Base-by-base conservation (phyloP, 2,113 vertebrate genomes). In the Pterocles orientalis region DNA sequence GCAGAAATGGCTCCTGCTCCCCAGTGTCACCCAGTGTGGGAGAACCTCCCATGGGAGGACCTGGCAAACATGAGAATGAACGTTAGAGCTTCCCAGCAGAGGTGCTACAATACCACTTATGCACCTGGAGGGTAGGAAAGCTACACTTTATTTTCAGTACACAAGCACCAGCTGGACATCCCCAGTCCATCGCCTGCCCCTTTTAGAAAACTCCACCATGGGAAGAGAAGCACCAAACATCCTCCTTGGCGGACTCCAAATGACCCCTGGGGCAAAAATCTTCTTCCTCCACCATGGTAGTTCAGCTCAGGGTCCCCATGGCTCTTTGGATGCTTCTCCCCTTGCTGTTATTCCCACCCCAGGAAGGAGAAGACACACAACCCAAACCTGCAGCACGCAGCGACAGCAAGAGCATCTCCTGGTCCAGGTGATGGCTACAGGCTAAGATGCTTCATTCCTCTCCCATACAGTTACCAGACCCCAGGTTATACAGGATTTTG, bases 371-470 rank as follows among this genome's bases (percentile, higher is more conserved):
- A 56, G 33, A 71, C 36, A 7, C 24, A 11, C 1, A 66, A 69
- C 18, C 15, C 45, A 56, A 79, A 41, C 2, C 4, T 0, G 0
- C 4, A 25, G 51, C 41, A 45, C 45, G 16, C 12, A 19, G 54
- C 13, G 54, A 83, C 53, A 73, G 13, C 34, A 57, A 31, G 10
- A 66, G 4, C 21, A 54, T 50, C 51, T 57, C 80, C 41, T 19
- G 31, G 58, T 17, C 39, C 12, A 11, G 48, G 45, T 41, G 85
- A 69, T 19, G 70, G 69, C 33, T 20, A 2, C 28, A 10, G 34
- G 45, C 23, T 15, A 9, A 19, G 18, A 51, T 14, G 36, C 19
- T 47, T 25, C 7, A 2, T 51, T 72, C 48, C 41, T 41, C 53
- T 65, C 45, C 48, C 21, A 3, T 23, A 16, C 23, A 41, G 25